Evolutionary conservation across 2,797 vertebrate species (phyloP).

Genomic region (Craterocephalus amniculus): DNA sequence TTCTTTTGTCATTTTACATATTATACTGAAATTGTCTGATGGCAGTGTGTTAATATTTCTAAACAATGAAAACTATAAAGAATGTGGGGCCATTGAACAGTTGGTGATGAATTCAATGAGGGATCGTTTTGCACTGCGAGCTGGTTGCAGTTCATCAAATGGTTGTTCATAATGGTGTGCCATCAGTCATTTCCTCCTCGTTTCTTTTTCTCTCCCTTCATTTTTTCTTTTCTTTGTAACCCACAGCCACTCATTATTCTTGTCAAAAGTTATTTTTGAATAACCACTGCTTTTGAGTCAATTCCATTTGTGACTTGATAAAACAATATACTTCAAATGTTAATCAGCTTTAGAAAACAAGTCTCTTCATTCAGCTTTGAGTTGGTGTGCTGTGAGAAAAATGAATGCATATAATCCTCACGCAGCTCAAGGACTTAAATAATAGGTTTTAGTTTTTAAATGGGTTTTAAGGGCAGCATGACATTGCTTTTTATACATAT

Average conservation of each 20-base stretch:
- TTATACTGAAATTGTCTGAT: slow-evolving; percentile 4
- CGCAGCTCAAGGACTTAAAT: neutral
- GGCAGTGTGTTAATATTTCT: slow-evolving; percentile 1
- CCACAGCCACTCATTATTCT: slow-evolving; percentile 12
- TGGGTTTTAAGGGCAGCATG: no score
- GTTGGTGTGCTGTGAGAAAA: no score
- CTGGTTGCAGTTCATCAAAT: slow-evolving; percentile 25
- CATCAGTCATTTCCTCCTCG: neutral
- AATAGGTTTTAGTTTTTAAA: no score
- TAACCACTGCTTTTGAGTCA: slow-evolving; percentile 24
- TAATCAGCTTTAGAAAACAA: slow-evolving; percentile 38
- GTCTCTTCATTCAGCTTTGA: slow-evolving; percentile 12
- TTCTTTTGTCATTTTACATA: slow-evolving; percentile 25
- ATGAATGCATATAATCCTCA: neutral
- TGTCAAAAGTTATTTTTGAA: slow-evolving; percentile 19
- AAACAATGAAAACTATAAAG: neutral
- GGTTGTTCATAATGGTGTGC: slow-evolving; percentile 13
- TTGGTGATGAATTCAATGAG: slow-evolving; percentile 5
- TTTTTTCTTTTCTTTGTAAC: slow-evolving; percentile 9
- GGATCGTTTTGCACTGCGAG: neutral
- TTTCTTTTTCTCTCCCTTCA: neutral
- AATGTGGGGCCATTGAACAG: neutral
- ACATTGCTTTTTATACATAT: no score
- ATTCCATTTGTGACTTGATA: slow-evolving; percentile 28
- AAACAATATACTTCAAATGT: slow-evolving; percentile 43